Base-by-base conservation (phyloP, 2,888 invertebrate species). In the Drosophila mayaguana region DNA sequence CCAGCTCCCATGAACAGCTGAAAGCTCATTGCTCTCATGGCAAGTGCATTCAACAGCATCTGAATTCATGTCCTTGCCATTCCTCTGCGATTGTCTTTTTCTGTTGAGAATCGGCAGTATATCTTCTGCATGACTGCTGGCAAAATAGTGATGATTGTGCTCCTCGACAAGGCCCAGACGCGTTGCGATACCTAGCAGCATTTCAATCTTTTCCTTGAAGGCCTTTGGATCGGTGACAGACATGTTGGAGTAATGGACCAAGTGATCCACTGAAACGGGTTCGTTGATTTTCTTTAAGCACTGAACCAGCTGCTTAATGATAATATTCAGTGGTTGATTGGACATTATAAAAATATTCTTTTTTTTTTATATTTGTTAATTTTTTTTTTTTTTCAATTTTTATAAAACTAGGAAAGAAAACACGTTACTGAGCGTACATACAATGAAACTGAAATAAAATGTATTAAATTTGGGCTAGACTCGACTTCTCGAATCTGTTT, bases 111-210 rank as follows among this genome's bases (percentile, higher is more conserved):
- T 2, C 2, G 20, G 50, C 22, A 68, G 3, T 18, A 68, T 11
- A 14, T 79, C 70, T 1, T 70, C 54, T 0, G n/a, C 20, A 28
- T 72, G 73, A 2, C 48, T 46, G 1, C 46, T 16, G 20, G 51
- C 48, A 9, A 6, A 65, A 20, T 69, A 81, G 18, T 61, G 56
- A 0, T 14, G 6, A 3, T 69, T 60, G 42, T 25, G 28, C 42
- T 61, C 63, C n/a, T 68, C 12, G 2, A 50, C 20, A 2, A 50
- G 34, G 50, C 50, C 50, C 8, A 50, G 14, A 20, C 50, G 32
- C 50, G 3, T 8, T 14, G 50, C 50, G 20, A 50, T 4, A 34
- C 8, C 14, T 34, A 76, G 32, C 7, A 76, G 11, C 22, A 2
- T 2, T 12, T n/a, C 32, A 8, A 75, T 14, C 16, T 32, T 36